These are phyloP conservation scores for Sturnus vulgaris DNA, from an alignment of 2,113 vertebrate genomes.

Conservation along the genomic window DNA sequence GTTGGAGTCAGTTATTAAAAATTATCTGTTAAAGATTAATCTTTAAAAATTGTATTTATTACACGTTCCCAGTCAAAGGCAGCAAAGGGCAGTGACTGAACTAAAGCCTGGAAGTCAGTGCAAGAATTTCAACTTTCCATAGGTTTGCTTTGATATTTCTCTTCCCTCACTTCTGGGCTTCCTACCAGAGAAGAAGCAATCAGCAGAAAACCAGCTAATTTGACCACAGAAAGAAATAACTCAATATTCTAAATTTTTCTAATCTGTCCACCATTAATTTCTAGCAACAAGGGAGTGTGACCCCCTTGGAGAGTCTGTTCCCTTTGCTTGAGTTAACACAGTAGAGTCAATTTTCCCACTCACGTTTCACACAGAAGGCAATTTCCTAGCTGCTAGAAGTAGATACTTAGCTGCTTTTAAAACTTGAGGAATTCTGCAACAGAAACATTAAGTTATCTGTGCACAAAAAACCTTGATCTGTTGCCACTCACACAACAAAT, in stretches of 20 bases:
- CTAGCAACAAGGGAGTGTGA: not conserved
- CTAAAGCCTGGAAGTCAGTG: not conserved
- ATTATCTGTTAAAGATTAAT: not conserved
- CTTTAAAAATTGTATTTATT: not conserved
- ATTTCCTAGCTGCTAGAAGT: not conserved
- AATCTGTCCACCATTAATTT: not conserved
- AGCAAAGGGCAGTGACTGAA: not conserved
- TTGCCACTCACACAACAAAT: not conserved
- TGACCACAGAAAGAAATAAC: not conserved
- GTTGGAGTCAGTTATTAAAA: not conserved
- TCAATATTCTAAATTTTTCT: not conserved
- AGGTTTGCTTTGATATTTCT: not conserved
- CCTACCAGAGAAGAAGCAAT: not conserved
- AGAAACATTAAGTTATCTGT: not conserved
- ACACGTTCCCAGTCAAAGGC: not conserved
- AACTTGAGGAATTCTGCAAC: constrained; percentile 11
- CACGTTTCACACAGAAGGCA: not conserved
- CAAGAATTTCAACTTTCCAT: not conserved
- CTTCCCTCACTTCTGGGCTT: not conserved
- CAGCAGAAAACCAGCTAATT: not conserved
- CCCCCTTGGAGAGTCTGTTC: not conserved
- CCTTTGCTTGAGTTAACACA: constrained; percentile 3
- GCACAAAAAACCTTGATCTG: not conserved
- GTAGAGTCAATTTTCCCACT: not conserved
- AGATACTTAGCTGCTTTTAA: constrained; percentile 3